phyloP scores from a whole-genome alignment of 2,797 vertebrate genomes.

The Sebastes aleutianus region DNA sequence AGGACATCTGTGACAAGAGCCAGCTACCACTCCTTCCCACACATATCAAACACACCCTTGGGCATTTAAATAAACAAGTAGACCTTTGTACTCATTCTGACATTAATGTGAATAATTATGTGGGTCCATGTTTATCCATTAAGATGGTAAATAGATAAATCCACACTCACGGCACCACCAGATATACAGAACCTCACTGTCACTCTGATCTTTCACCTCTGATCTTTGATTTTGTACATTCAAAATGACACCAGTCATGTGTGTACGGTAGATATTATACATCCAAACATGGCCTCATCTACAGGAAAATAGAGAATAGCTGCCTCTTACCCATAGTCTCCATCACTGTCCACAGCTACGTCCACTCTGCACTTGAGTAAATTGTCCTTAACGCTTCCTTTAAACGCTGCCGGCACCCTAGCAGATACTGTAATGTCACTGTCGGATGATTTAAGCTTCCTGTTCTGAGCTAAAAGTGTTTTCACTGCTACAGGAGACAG shows the following conservation, averaged over 20 bases:
- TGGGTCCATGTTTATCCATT: neutral
- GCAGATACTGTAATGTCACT: neutral
- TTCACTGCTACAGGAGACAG: slow-evolving; percentile 8
- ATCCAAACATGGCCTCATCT: neutral
- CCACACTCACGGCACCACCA: neutral
- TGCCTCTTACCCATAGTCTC: slow-evolving; percentile 70
- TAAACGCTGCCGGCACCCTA: neutral
- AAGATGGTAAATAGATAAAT: neutral
- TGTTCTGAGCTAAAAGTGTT: neutral
- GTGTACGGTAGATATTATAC: neutral
- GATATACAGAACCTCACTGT: neutral
- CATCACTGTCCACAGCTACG: slow-evolving; percentile 43
- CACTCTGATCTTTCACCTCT: neutral
- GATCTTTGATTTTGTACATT: neutral
- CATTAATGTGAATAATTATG: neutral
- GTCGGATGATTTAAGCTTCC: neutral
- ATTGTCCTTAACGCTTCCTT: neutral
- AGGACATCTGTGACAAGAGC: neutral
- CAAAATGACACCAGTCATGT: neutral
- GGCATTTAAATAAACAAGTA: neutral
- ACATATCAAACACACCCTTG: neutral
- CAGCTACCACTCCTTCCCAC: neutral
- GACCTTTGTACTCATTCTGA: neutral
- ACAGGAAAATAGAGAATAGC: neutral
- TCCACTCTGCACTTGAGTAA: neutral